Base-by-base conservation (phyloP, 2,113 vertebrate species). In the Petaurus breviceps region DNA sequence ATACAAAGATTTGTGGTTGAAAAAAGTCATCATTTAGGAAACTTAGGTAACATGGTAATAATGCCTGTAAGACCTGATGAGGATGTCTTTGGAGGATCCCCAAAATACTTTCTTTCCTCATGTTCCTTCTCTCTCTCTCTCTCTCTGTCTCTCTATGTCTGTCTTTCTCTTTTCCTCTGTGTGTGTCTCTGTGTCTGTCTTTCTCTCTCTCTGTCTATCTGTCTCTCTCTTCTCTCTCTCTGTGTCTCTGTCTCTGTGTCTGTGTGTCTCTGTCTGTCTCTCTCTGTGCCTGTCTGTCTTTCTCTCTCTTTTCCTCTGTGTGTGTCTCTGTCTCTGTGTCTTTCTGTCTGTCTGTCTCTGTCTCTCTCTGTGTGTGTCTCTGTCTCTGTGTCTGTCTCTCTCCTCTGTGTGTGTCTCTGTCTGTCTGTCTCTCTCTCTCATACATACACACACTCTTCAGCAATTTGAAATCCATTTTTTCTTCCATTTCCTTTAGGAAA, bases 91-190 rank as follows among this genome's bases (percentile, higher is more conserved):
- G 68, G 14, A 77, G 19, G 14, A 77, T n/a, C 37, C 68, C 68
- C 16, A 8, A 77, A 77, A 77, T 77, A 68, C 31, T n/a, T 68
- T 68, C 57, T 68, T 68, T 68, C 57, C 47, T 28, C n/a, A 0
- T 24, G 3, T 1, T 46, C 6, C 43, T 31, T n/a, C 11, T 19
- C 3, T 37, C 37, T n/a, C 37, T 77, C 12, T n/a, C 37, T 54
- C 61, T 68, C 12, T 68, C 61, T 77, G 3, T 77, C 61, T 77
- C 51, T 28, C n/a, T 2, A 0, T 1, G 0, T 8, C n/a, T 7
- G 3, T 7, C 52, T 2, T 5, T 19, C 14, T 14, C 46, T 0
- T 2, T n/a, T 10, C n/a, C n/a, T n/a, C n/a, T n/a, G n/a, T n/a
- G n/a, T 61, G 28, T 31, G 2, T 61, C 61, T 68, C 61, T 77